Percentiles rank a stretch among this genome's conserved stretches.
phyloP scores from a whole-genome alignment of 2,113 vertebrate species.

The Varanus komodoensis region DNA sequence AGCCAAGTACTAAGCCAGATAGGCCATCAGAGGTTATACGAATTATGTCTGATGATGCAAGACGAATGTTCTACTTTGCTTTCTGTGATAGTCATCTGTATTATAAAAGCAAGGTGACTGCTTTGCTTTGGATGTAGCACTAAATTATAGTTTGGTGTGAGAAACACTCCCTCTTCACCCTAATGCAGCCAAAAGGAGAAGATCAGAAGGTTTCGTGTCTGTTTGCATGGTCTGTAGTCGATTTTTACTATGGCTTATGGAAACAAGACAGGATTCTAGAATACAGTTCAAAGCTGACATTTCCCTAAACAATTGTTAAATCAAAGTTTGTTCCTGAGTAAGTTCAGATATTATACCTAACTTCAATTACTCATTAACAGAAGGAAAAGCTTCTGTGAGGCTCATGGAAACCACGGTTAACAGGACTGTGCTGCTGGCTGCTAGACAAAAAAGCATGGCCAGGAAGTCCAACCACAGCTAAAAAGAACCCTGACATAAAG shows the following conservation, averaged over 20 bases:
- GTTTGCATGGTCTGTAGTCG: background rate
- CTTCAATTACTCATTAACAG: background rate
- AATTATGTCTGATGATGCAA: background rate
- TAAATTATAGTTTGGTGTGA: background rate
- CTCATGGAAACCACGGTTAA: background rate
- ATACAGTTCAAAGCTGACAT: background rate
- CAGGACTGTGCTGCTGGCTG: background rate
- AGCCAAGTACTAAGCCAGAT: background rate
- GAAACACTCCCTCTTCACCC: background rate
- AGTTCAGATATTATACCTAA: background rate
- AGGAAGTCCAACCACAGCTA: too few relatives aligned
- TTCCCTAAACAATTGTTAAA: background rate
- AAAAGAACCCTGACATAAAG: too few relatives aligned
- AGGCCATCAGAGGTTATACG: background rate
- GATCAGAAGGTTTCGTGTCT: background rate
- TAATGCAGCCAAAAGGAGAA: background rate
- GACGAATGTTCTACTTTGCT: background rate
- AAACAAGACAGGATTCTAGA: background rate
- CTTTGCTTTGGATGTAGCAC: background rate
- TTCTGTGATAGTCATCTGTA: background rate
- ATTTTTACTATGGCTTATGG: background rate
- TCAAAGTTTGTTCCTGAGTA: background rate
- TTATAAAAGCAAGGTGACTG: background rate
- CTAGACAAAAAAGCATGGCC: background rate
- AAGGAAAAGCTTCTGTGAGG: background rate